Conservation (phyloP, 1,140 invertebrate genomes). For the Antheraea mylitta region DNA sequence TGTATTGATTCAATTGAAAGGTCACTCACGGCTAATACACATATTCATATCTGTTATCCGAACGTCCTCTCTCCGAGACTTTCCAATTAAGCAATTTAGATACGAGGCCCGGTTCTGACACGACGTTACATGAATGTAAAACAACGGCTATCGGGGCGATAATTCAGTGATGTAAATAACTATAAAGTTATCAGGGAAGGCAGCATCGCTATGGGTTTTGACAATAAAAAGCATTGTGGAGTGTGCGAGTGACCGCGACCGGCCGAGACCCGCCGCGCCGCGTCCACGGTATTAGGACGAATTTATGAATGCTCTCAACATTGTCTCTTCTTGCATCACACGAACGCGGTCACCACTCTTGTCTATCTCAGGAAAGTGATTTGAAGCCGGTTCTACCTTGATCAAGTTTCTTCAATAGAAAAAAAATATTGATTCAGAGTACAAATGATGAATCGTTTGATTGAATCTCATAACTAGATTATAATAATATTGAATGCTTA, state of each 20-base stretch:
- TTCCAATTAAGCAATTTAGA: slow-evolving; percentile 79
- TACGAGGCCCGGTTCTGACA: slow-evolving; percentile 60
- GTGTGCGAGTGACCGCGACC: slow-evolving; percentile 43
- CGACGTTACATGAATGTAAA: slow-evolving; percentile 72
- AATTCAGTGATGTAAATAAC: slow-evolving; percentile 76
- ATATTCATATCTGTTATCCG: slow-evolving; percentile 53
- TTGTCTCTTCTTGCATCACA: slow-evolving; percentile 32
- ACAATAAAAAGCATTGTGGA: slow-evolving; percentile 72
- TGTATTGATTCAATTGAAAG: slow-evolving; percentile 48
- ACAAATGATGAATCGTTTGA: not conserved
- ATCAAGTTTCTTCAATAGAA: not conserved
- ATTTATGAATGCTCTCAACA: slow-evolving; percentile 53
- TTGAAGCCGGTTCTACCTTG: slow-evolving; percentile 1
- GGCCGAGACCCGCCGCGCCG: slow-evolving; percentile 50
- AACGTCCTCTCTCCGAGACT: slow-evolving; percentile 51
- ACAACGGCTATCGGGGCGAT: slow-evolving; percentile 73
- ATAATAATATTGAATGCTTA: not conserved
- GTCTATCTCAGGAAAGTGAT: not conserved
- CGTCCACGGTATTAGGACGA: slow-evolving; percentile 59
- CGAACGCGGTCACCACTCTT: not conserved
- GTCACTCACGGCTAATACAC: slow-evolving; percentile 36
- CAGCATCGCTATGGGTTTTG: slow-evolving; percentile 67
- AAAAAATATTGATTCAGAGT: not conserved
- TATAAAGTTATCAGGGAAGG: slow-evolving; percentile 73
- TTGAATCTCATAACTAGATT: not conserved